These are phyloP conservation scores for Centropus unirufus DNA, from an alignment of 2,113 vertebrate genomes.

Conservation along the genomic window DNA sequence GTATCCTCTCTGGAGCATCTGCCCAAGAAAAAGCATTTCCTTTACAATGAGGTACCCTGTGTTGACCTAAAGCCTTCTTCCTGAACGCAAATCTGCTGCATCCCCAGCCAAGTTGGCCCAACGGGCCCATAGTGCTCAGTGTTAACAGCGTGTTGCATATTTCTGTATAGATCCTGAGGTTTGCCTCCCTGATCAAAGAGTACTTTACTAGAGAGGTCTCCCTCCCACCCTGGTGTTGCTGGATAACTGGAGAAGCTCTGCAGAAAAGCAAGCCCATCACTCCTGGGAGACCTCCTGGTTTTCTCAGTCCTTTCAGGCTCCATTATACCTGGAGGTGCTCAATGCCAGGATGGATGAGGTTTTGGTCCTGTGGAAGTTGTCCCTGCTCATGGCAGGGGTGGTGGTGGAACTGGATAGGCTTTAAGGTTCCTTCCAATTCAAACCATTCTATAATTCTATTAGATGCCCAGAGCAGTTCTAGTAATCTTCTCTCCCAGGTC, in stretches of 20 bases:
- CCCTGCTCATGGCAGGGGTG: no score
- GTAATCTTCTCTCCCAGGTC: background rate
- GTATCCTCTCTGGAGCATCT: background rate
- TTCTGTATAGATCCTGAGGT: background rate
- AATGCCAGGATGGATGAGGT: no score
- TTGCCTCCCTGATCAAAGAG: slow-evolving; percentile 20
- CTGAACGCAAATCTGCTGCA: background rate
- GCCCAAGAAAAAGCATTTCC: background rate
- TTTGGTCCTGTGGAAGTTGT: no score
- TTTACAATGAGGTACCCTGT: background rate
- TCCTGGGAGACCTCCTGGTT: background rate
- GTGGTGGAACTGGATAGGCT: no score
- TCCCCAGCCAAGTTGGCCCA: background rate
- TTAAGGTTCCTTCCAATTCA: no score
- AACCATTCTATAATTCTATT: no score
- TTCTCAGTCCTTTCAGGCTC: background rate
- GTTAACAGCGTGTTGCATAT: background rate
- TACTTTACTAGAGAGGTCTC: slow-evolving; percentile 14
- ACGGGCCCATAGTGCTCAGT: background rate
- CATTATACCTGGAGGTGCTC: background rate
- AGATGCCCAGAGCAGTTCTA: background rate
- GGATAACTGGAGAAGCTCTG: background rate
- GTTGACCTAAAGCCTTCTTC: background rate
- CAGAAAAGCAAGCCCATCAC: background rate
- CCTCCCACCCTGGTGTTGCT: background rate